Base-by-base conservation (phyloP, 2,113 vertebrate genomes). In the Syngnathus scovelli region DNA sequence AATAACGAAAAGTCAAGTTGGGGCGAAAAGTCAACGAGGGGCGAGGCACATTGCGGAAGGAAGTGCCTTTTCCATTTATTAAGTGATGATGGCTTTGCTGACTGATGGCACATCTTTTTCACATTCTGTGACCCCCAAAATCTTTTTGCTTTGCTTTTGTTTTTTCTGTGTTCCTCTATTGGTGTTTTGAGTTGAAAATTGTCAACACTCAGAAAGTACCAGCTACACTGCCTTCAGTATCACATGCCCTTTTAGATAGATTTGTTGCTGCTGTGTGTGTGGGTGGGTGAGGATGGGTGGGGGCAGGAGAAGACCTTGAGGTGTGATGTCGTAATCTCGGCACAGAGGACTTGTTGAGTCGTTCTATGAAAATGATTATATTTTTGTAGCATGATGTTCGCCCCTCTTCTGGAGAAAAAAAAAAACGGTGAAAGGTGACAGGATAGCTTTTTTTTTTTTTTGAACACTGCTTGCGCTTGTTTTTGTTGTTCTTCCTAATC, bases 151-250 rank as follows among this genome's bases (percentile, higher is more conserved):
- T 61, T 44, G 6, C 1, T 8, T 18, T 0, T 8, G 70, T 71
- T 67, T 13, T 58, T 67, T 63, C 70, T 70, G 27, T 33, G 27
- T 78, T 36, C 2, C 46, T 0, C 6, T 59, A 70, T 71, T 63
- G 11, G 55, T 72, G 60, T 74, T 71, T 77, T 85, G 56, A 68
- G 76, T 77, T 81, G 19, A 78, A 75, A 81, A 80, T 93, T 92
- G 87, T 76, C 21, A 89, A 89, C 82, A 86, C 88, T 90, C 89
- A 88, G 90, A 91, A 89, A 89, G 86, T 90, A 91, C 90, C 91
- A 92, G 92, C 91, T 87, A 90, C 91, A 92, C 91, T 92, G 92
- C 91, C 92, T 92, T 89, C 86, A 86, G 83, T 89, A 84, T 87
- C 83, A 85, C 85, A 89, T 74, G 83, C 87, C 86, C 76, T 80